These are phyloP conservation scores for Coracopsis vasa DNA, from an alignment of 2,113 vertebrate genomes.

Conservation along the genomic window DNA sequence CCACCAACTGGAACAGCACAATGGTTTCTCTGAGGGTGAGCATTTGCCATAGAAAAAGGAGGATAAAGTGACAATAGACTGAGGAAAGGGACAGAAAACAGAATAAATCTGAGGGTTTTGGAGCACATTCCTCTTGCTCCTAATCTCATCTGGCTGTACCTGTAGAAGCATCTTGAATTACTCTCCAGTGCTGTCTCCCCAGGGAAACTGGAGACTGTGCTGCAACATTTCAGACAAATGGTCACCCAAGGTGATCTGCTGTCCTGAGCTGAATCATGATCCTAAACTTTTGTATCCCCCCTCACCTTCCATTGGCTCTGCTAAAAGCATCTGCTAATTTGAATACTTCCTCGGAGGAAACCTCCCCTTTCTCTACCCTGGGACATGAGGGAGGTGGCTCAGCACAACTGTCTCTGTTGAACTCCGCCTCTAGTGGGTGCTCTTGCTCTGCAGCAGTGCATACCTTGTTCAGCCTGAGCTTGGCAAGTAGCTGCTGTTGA, in stretches of 20 bases:
- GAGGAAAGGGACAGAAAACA: not conserved
- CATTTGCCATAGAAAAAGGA: not conserved
- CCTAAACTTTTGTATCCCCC: not conserved
- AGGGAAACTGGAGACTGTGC: not conserved
- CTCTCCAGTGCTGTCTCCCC: not conserved
- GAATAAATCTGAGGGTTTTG: not conserved
- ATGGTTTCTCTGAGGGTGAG: slow-evolving; percentile 53
- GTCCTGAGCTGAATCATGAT: not conserved
- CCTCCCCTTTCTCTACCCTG: not conserved
- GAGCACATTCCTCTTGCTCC: not conserved
- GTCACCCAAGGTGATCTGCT: not conserved
- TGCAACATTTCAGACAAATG: not conserved
- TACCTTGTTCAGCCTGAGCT: not conserved
- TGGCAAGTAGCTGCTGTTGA: not conserved
- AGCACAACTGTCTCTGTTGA: not conserved
- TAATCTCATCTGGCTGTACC: not conserved
- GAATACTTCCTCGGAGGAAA: not conserved
- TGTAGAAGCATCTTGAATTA: not conserved
- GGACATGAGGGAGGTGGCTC: not conserved
- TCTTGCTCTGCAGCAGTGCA: not conserved
- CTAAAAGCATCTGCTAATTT: not conserved
- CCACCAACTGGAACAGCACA: slow-evolving; percentile 23
- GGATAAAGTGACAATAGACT: not conserved
- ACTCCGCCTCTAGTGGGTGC: not conserved
- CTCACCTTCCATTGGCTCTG: not conserved